Base-by-base conservation (phyloP, 2,888 invertebrate genomes). In the Hydraecia micacea region DNA sequence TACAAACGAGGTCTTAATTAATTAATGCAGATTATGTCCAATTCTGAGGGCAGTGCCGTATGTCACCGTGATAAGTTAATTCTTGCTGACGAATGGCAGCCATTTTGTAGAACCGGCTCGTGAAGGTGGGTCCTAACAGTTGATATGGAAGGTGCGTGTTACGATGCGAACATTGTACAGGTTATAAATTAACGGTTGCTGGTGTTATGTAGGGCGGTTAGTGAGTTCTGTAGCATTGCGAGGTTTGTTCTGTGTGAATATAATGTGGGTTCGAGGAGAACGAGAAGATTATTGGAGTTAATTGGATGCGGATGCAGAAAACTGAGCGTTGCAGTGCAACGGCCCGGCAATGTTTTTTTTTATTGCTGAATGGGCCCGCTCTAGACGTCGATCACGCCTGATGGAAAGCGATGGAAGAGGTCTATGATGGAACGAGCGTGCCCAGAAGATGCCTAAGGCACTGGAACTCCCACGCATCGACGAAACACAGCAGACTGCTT, bases 11-110 rank as follows among this genome's bases (percentile, higher is more conserved):
- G 77, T 77, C 82, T 83, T 87, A 88, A 87, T 88, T 90, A 90
- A 90, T 89, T 83, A 90, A 90, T 87, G 85, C 83, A 90, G 89
- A 91, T 90, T 89, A 89, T 84, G 87, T 85, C 85, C 81, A 81
- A 82, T 87, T 87, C 84, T 78, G 86, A 80, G 78, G 87, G 81
- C 71, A 77, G 77, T 81, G 86, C 81, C 81, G 79, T 85, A 81
- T 86, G 89, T 91, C 87, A 90, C 80, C 78, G 84, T 90, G 91
- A 90, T 87, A 87, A 86, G 87, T 86, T 90, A 88, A 89, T 91
- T 88, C 84, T 78, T 72, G 81, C 74, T 81, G 80, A 83, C 79
- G 86, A 88, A 80, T 78, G 69, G 76, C 68, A 42, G 72, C 77
- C 74, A 85, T 83, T 88, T 89, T 82, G 68, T 74, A 63, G 66